Base-by-base conservation (phyloP, 2,797 vertebrate genomes). In the Bradypodion pumilum region DNA sequence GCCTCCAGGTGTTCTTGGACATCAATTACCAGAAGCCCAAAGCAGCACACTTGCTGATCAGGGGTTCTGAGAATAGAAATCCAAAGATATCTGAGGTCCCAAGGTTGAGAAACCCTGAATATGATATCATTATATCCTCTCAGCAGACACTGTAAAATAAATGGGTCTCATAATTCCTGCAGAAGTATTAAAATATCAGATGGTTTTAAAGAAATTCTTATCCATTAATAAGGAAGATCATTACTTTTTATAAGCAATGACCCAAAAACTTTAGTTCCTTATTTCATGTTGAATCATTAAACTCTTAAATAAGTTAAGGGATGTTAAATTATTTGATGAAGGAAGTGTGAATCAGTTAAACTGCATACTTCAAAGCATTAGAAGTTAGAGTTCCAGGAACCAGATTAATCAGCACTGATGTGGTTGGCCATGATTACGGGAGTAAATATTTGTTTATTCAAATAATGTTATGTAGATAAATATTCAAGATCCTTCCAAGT, bases 311-410 rank as follows among this genome's bases (percentile, higher is more conserved):
- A 75, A 10, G 56, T 2, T 56, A 74, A 84, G 88, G 63, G 35
- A 85, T 1, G 70, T 89, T 82, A 85, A 81, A 75, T 80, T 49
- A 93, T 65, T 91, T 85, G 87, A 44, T 62, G 42, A 86, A 89
- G 86, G 81, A 85, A 89, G 79, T 84, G 77, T 88, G 82, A 90
- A 93, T 89, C 83, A 92, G 91, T 89, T 90, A 90, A 92, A 83
- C 88, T 82, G 87, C 90, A 92, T 92, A 90, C 73, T 2, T 0
- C 1, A 72, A 74, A 80, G 32, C 68, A 76, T 80, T 82, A 84
- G 83, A 87, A 87, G 81, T 86, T 66, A 59, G 44, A 62, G 84
- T 72, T 88, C 75, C 85, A 91, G 86, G 91, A 89, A 85, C 0
- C 86, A 86, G 74, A 91, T 87, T 85, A 83, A 92, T 86, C 88